These are phyloP conservation scores for Augochlora pura DNA, from an alignment of 1,140 invertebrate species.

Conservation along the genomic window DNA sequence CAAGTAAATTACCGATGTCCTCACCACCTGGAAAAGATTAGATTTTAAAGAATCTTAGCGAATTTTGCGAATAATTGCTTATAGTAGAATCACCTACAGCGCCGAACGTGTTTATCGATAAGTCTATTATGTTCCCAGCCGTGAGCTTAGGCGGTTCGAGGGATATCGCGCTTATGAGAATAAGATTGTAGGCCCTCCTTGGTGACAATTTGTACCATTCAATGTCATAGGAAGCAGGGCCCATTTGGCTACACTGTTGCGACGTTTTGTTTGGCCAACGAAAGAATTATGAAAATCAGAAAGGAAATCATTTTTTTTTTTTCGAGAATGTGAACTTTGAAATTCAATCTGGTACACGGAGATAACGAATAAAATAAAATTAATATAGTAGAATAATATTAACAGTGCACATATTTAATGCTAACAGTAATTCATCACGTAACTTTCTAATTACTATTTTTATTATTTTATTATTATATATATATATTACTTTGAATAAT, in stretches of 20 bases:
- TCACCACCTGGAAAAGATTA: conserved; percentile 39
- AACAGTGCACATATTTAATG: no score
- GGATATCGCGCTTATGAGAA: conserved; percentile 45
- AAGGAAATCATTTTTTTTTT: no score
- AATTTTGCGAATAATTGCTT: background rate
- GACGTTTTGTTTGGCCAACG: background rate
- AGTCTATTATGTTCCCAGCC: conserved; percentile 51
- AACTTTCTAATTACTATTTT: no score
- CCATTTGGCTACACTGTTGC: conserved; percentile 48
- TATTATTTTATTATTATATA: no score
- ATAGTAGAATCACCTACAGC: conserved; percentile 27
- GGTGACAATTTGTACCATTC: conserved; percentile 48
- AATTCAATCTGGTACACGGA: no score
- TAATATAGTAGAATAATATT: no score
- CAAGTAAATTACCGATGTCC: conserved; percentile 47
- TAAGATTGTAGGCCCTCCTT: conserved; percentile 22
- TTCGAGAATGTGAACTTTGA: no score
- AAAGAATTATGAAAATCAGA: no score
- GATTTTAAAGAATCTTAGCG: background rate
- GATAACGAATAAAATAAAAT: no score
- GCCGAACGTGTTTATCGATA: conserved; percentile 48
- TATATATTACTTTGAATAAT: no score
- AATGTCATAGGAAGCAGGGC: conserved; percentile 29
- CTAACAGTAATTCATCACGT: no score
- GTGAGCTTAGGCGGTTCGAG: conserved; percentile 53